Evolutionary conservation across 2,797 vertebrate genomes (phyloP), one percentile per base, ranked within the genome.

Genomic region (Brotula barbata): DNA sequence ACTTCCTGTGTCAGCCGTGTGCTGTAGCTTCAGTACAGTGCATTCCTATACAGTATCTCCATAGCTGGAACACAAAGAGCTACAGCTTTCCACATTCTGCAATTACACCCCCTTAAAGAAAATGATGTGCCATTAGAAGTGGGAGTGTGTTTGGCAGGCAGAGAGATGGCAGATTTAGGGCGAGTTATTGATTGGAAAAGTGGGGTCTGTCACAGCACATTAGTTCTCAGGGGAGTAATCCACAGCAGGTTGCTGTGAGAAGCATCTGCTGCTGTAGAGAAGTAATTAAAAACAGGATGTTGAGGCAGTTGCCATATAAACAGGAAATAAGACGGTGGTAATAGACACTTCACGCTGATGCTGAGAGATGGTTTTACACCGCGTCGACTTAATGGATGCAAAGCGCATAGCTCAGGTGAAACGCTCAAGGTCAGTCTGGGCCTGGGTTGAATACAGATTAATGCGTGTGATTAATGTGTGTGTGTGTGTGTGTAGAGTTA

Each of bases 121-220:
- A 90, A 88, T 88, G 85, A 90, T 89, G 88, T 85, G 85, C 87
- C 86, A 88, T 90, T 89, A 88, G 85, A 90, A 89, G 85, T 86
- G 86, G 85, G 88, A 87, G 86, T 89, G 83, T 83, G 82, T 87
- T 88, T 90, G 87, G 87, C 87, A 90, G 89, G 79, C 87, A 79
- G 84, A 90, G 88, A 89, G 88, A 89, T 92, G 91, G 89, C 90
- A 91, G 89, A 89, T 91, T 91, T 91, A 89, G 89, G 87, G 89
- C 90, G 86, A 91, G 89, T 91, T 92, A 91, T 92, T 91, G 90
- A 91, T 92, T 90, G 90, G 89, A 90, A 92, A 91, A 91, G 90
- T 91, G 87, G 89, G 90, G 89, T 91, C 90, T 91, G 91, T 92
- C 89, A 91, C 89, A 92, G 90, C 89, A 88, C 89, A 91, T 92